Percentiles rank a stretch among this genome's conserved stretches.
Conservation (phyloP, 1,140 invertebrate species). For the Branchinecta lindahli region DNA sequence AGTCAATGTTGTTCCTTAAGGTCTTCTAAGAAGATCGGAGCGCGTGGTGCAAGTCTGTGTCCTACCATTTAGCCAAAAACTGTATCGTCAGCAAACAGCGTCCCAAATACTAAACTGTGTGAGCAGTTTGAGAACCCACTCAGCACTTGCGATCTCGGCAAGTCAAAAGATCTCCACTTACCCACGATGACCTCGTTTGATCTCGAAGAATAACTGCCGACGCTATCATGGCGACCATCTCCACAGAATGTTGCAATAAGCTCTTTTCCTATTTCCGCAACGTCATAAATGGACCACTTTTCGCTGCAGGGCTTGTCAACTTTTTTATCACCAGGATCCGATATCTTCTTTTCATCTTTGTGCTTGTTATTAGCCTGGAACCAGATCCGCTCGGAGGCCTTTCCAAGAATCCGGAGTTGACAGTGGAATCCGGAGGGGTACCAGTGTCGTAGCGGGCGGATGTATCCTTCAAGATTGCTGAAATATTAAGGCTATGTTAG, state of each 20-base stretch:
- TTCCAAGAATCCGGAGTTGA: neutral
- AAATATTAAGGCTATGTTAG: no score
- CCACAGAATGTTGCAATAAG: neutral
- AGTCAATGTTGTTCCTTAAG: no score
- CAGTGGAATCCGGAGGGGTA: neutral
- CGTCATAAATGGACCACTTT: conserved; percentile 1
- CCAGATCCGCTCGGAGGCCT: neutral
- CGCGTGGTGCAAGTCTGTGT: no score
- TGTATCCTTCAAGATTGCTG: neutral
- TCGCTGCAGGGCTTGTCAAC: neutral
- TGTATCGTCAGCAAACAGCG: no score
- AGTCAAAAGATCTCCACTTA: neutral
- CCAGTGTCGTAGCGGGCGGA: neutral
- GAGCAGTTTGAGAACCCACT: no score
- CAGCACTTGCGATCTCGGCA: no score
- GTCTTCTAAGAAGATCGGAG: no score
- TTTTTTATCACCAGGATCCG: neutral
- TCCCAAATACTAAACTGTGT: no score
- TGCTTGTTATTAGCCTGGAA: neutral
- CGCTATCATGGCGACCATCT: neutral
- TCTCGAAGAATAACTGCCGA: neutral
- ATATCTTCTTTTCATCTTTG: neutral
- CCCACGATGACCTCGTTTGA: neutral
- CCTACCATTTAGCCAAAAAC: no score
- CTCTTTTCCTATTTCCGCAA: neutral